Base-by-base conservation (phyloP, 23 tunicate species). In the Halocynthia roretzi region DNA sequence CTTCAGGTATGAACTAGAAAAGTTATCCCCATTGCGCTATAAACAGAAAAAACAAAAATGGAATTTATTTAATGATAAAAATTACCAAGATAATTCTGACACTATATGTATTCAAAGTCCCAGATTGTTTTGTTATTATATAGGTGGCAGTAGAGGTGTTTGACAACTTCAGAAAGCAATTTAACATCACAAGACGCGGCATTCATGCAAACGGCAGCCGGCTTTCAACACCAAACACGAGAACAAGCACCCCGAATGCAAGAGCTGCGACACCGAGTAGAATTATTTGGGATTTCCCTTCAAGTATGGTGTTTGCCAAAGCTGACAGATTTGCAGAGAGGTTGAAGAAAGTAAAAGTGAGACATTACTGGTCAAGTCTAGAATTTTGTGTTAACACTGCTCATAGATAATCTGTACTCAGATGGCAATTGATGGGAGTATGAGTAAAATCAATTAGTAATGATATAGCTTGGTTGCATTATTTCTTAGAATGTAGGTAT, bases 301-400 rank as follows among this genome's bases (percentile, higher is more conserved):
- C 97, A 8, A 81, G 84, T 65, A 77, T 90, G 86, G 86, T 85
- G 8, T 90, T 90, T 77, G 90, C 90, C 9, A 77, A 83, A 77
- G 85, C 87, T 12, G 90, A 90, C 70, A 72, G 11, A 18, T 90
- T 90, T 77, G 68, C 79, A 2, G 61, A 22, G 7, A 67, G 97
- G 57, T 22, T 90, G 70, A 67, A 62, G 23, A 51, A 85, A 40
- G 62, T 90, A 57, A 90, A 90, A 74, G 97, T 90, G 61, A 40
- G 63, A 31, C 44, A 31, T 31, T 31, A 31, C 44, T 1, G 44
- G 2, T 31, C 44, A 31, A 31, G 44, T 31, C 44, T 31, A 31
- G 44, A 1, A 31, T 31, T 31, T 31, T 31, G 44, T 31, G 1
- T 31, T 31, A 31, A 31, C 44, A 31, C 4, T 31, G 4, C 44